A percentile compares a stretch with the other conserved stretches of the same genome.
These are phyloP conservation scores for Vulpes ferrilata DNA, from an alignment of 2,113 vertebrate species.

Conservation along the genomic window DNA sequence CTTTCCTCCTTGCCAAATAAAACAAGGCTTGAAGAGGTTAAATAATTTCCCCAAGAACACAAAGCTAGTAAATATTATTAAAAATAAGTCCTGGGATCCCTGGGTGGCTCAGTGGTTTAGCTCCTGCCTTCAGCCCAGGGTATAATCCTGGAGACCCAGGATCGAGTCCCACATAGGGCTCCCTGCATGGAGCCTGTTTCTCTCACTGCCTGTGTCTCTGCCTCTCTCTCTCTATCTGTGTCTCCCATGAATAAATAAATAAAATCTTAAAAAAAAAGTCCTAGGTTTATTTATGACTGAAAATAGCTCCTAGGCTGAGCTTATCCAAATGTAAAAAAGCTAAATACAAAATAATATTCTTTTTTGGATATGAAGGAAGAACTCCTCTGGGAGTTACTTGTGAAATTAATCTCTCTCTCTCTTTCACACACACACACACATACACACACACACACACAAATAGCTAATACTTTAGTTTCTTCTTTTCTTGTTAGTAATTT, in stretches of 20 bases:
- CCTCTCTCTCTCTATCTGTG: too few species aligned
- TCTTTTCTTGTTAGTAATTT: neutral
- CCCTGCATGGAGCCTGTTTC: too few species aligned
- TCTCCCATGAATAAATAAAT: too few species aligned
- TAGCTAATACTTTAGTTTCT: neutral
- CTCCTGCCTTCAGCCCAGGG: too few species aligned
- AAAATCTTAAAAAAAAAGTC: neutral
- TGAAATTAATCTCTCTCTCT: neutral
- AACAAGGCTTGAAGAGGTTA: slow-evolving; percentile 20
- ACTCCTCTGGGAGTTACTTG: neutral
- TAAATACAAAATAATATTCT: neutral
- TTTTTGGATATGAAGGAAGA: neutral
- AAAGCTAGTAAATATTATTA: slow-evolving; percentile 19
- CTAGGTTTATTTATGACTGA: neutral
- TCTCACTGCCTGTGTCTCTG: too few species aligned
- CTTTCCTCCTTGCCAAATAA: slow-evolving; percentile 11
- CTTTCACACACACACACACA: too few species aligned
- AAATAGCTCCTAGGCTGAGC: neutral
- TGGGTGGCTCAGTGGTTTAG: too few species aligned
- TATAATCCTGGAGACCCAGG: too few species aligned
- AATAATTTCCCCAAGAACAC: slow-evolving; percentile 16
- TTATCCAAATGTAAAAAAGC: slow-evolving; percentile 15
- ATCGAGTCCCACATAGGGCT: too few species aligned
- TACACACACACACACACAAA: too few species aligned
- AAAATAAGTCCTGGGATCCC: neutral